Conservation (phyloP, 2,797 vertebrate genomes). For the Gorsachius magnificus region DNA sequence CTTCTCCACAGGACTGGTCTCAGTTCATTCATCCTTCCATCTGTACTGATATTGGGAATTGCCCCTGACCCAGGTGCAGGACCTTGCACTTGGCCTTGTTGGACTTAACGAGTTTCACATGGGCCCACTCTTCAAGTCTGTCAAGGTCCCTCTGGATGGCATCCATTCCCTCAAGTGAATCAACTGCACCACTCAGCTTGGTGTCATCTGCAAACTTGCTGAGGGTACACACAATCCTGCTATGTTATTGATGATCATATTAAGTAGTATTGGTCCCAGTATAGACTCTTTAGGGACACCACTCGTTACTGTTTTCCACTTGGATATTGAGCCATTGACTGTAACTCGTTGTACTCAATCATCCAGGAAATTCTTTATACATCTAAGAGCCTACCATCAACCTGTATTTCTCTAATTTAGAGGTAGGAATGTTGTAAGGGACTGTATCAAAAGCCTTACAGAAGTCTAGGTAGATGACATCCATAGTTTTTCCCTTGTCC, state of each 20-base stretch:
- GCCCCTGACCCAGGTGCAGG: accelerated
- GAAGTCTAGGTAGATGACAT: background rate
- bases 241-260: no score
- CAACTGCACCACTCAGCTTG: no score
- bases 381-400: background rate
- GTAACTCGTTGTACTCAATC: background rate
- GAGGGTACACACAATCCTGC: no score
- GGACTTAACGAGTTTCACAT: background rate
- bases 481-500: background rate
- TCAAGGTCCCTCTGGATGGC: no score
- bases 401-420: background rate
- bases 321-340: background rate
- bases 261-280: no score
- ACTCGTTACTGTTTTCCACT: background rate
- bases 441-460: background rate
- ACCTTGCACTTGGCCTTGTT: background rate
- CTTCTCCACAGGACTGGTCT: background rate
- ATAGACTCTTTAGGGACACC: no score
- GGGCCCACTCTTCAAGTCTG: background rate
- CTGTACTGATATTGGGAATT: background rate
- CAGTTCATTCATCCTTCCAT: background rate
- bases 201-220: no score
- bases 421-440: background rate
- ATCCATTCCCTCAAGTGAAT: no score
- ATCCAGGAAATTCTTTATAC: background rate